phyloP scores from a whole-genome alignment of 2,888 invertebrate species.

The Platerodrilus igneus region DNA sequence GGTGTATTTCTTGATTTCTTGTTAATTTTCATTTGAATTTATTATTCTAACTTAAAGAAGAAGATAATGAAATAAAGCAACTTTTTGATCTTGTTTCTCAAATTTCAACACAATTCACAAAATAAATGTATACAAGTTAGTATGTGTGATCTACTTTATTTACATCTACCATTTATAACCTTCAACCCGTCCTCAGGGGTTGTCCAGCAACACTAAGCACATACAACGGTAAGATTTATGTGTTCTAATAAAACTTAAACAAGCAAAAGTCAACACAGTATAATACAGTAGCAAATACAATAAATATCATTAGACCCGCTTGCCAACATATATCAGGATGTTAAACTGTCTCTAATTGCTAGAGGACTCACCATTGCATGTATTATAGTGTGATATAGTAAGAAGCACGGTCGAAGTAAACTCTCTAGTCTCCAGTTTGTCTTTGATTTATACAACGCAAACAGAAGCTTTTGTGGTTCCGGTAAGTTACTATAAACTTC shows the following conservation, averaged over 20 bases:
- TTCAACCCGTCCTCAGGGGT: no score
- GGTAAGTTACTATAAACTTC: constrained; percentile 38
- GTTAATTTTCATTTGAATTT: no score
- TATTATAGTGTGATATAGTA: constrained; percentile 34
- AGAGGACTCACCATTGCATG: constrained; percentile 33
- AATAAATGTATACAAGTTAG: background rate
- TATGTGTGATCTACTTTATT: constrained; percentile 6
- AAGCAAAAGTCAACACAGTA: constrained; percentile 27
- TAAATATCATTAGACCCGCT: constrained; percentile 35
- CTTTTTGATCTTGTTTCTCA: background rate
- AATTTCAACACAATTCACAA: background rate
- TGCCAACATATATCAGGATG: constrained; percentile 38
- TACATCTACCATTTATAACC: constrained; percentile 12
- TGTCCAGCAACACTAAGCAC: constrained; percentile 8
- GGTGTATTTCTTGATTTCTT: no score
- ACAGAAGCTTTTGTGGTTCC: constrained; percentile 39
- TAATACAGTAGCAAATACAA: constrained; percentile 37
- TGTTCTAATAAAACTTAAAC: constrained; percentile 36
- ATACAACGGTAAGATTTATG: constrained; percentile 20
- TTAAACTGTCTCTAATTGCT: constrained; percentile 39
- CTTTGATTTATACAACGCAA: constrained; percentile 40
- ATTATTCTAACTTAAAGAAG: no score
- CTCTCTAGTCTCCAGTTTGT: constrained; percentile 39
- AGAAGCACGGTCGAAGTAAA: constrained; percentile 33
- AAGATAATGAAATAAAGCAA: background rate